Conservation (phyloP, 2,113 vertebrate genomes). For the Dipodomys ordii region DNA sequence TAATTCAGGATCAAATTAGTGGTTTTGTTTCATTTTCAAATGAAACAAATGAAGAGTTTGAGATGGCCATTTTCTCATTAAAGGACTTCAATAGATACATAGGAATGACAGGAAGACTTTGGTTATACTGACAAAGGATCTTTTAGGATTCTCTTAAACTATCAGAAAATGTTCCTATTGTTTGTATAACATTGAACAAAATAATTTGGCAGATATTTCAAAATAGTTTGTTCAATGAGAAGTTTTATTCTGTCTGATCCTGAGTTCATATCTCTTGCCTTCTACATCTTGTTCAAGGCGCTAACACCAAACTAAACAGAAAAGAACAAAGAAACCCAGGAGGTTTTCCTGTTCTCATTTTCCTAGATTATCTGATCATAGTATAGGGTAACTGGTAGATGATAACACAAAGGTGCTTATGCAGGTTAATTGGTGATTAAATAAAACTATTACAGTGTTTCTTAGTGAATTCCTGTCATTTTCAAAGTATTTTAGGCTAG, state of each 20-base stretch:
- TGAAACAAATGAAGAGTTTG: neutral
- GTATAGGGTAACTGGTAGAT: constrained; percentile 43
- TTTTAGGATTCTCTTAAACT: neutral
- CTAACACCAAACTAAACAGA: neutral
- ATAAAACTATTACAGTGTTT: constrained; percentile 83
- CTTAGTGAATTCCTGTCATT: constrained; percentile 84
- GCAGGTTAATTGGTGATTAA: constrained; percentile 87
- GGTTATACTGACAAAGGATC: neutral
- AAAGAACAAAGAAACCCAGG: constrained; percentile 26
- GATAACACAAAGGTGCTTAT: constrained; percentile 76
- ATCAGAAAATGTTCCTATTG: neutral
- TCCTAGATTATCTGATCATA: constrained; percentile 10
- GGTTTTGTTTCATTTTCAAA: neutral
- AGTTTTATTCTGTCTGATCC: neutral
- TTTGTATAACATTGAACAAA: neutral
- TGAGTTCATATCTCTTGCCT: neutral
- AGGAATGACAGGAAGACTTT: neutral
- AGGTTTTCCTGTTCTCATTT: constrained; percentile 21
- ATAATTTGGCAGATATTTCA: neutral
- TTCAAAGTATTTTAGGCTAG: constrained; percentile 83
- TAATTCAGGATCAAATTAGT: neutral
- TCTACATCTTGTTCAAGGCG: neutral
- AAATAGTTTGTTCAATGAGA: constrained; percentile 10
- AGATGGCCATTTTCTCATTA: neutral
- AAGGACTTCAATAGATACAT: constrained; percentile 16